Conservation (phyloP, 2,888 invertebrate genomes). For the Mythimna albipuncta region DNA sequence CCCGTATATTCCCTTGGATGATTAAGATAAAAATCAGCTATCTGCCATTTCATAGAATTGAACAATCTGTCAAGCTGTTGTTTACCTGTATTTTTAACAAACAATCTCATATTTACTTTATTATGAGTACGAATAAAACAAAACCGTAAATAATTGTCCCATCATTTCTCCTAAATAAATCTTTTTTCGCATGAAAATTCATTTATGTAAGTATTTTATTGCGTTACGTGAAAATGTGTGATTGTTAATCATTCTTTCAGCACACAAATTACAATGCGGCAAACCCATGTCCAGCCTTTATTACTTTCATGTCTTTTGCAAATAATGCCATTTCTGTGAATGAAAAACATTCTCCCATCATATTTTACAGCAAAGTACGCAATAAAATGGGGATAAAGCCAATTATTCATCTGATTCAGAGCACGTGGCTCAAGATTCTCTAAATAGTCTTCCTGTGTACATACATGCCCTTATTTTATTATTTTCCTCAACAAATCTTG, state of each 20-base stretch:
- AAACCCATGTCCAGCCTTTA: not conserved
- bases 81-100: slow-evolving; percentile 5
- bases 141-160: not conserved
- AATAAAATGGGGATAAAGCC: slow-evolving; percentile 29
- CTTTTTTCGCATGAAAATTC: not conserved
- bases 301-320: slow-evolving; percentile 4
- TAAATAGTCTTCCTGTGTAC: slow-evolving; percentile 9
- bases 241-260: slow-evolving; percentile 2
- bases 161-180: not conserved
- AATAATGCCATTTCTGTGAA: slow-evolving; percentile 1
- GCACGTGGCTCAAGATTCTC: slow-evolving; percentile 20
- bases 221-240: not conserved
- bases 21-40: not conserved
- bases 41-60: not conserved
- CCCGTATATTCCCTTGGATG: not conserved
- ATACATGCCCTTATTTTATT: slow-evolving; percentile 3
- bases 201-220: not conserved
- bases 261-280: not conserved
- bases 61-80: not conserved
- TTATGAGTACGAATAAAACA: not conserved
- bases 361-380: slow-evolving; percentile 25
- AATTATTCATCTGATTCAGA: slow-evolving; percentile 45
- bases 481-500: slow-evolving; percentile 45
- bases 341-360: slow-evolving; percentile 10
- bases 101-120: not conserved